Evolutionary conservation across 2,797 vertebrate species (phyloP).

Genomic region (Graptemys geographica): DNA sequence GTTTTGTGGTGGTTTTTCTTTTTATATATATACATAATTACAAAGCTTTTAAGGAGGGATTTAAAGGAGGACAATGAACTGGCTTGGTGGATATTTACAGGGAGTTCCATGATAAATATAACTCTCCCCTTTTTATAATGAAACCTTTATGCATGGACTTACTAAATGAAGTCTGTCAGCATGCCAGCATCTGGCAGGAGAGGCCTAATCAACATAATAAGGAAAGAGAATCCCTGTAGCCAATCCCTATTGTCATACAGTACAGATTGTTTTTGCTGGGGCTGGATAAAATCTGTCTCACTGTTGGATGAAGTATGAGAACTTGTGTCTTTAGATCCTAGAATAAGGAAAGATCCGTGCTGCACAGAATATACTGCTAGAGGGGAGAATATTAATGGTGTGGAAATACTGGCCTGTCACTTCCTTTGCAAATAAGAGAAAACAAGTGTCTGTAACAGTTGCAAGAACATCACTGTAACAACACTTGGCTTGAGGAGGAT

Average conservation of each 20-base stretch:
- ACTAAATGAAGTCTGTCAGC: background rate
- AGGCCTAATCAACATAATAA: background rate
- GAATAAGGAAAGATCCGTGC: background rate
- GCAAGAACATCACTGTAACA: background rate
- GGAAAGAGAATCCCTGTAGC: too few relatives aligned
- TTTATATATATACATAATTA: background rate
- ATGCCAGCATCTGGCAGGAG: accelerated
- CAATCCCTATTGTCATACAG: too few relatives aligned
- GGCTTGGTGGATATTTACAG: too few relatives aligned
- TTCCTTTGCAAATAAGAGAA: conserved; percentile 35
- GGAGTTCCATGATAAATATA: background rate
- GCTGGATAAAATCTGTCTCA: background rate
- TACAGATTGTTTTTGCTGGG: background rate
- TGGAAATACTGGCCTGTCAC: background rate
- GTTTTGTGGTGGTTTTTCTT: background rate
- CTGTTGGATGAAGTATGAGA: background rate
- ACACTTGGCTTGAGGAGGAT: background rate
- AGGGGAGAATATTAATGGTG: background rate
- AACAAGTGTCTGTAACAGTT: background rate
- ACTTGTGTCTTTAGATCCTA: accelerated
- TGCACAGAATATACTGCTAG: background rate
- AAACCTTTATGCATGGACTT: accelerated
- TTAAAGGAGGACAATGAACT: too few relatives aligned
- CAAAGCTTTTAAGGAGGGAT: too few relatives aligned
- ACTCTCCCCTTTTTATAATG: background rate